Evolutionary conservation across 1,140 invertebrate species (phyloP), one percentile per base, ranked within the genome.

Genomic region (Cyphomyrmex costatus): DNA sequence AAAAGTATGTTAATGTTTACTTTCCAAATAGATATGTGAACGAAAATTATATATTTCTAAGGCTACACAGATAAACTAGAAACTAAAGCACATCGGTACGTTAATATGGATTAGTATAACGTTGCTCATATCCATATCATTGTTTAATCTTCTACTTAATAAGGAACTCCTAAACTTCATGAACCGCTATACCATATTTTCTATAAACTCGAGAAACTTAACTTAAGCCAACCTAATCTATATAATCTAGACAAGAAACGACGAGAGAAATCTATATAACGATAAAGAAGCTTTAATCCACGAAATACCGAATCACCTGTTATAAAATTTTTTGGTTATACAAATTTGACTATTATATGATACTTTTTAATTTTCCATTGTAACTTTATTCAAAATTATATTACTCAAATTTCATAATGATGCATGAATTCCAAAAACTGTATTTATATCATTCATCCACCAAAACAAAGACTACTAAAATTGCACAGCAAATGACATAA

Each of bases 141-240:
- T 73, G 70, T 87, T 88, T 88, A 86, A 88, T 87, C 70, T 87
- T 83, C 51, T 58, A 71, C 76, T 60, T 71, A 77, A 87, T 87
- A 77, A 76, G 56, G 49, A 71, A 82, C 5, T 19, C 10, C 33
- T 58, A 58, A 71, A 82, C 66, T 82, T n/a, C 21, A 56, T 68
- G 12, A 8, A 71, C 49, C 19, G 6, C 16, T 58, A 14, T 56
- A 42, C 66, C 49, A 82, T 82, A 82, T 71, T 82, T 82, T 82
- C 51, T 46, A 49, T 42, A 70, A 82, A 71, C 51, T 71, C 68
- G 51, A 24, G 65, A 82, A 82, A 30, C 19, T 30, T 33, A 66
- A 53, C 14, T 24, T 27, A 46, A 82, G 21, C 51, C 46, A 58
- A 71, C 33, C n/a, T 82, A 56, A 71, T 58, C 14, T 58, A 82